Evolutionary conservation across 2,797 vertebrate genomes (phyloP), one percentile per base, ranked within the genome.

Genomic region (Helostoma temminkii): DNA sequence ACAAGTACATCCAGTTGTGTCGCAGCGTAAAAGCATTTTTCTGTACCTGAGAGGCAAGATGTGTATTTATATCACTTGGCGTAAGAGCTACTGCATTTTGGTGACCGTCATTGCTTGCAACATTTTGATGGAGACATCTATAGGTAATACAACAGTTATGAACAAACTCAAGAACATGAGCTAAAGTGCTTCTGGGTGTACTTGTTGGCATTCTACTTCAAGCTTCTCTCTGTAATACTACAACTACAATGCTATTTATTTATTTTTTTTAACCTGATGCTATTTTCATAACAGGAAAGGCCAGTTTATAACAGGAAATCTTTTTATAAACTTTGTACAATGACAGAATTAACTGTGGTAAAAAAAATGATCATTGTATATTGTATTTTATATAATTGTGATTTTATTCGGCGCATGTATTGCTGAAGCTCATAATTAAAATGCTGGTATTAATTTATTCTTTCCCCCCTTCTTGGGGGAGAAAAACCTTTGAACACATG

Each of bases 21-120:
- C 79, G 66, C 9, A 18, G 76, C 39, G 37, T 90, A 88, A 89
- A 89, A 89, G 89, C 87, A 71, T 89, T 91, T 86, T 77, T 74
- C 67, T 91, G 91, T 90, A 85, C 76, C 79, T 75, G 58, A 69
- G 58, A 79, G 70, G 55, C 50, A 74, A 50, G 43, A 76, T 72
- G 69, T 63, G 57, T 64, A 70, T 78, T 87, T 88, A 50, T 56
- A 81, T 63, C 50, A 45, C 72, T 49, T 71, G 64, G 56, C 8
- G 34, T 53, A 45, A 59, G 76, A 56, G 77, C 52, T 61, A 21
- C 19, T 24, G 58, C 71, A 65, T 68, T 82, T 72, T 46, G 54
- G 74, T 53, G 76, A 71, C 75, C 72, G n/a, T 81, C 76, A 74
- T 19, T 22, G 70, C 74, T 76, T 76, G 86, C 74, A 78, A 65